phyloP scores from a whole-genome alignment of 2,113 vertebrate genomes.

The Butorides virescens region DNA sequence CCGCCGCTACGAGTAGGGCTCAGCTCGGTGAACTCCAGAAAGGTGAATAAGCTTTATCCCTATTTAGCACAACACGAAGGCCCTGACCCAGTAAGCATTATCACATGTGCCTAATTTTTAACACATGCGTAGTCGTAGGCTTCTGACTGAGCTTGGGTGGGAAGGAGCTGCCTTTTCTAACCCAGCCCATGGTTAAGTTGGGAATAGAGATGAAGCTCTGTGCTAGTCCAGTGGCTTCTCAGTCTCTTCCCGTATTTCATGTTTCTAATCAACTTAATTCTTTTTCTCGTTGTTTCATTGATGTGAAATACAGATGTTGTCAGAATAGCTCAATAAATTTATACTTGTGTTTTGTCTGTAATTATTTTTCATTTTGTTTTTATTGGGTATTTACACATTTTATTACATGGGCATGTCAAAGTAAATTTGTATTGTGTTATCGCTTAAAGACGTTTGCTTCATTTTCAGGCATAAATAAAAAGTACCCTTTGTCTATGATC shows the following conservation, averaged over 20 bases:
- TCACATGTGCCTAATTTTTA: not conserved
- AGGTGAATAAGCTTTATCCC: not conserved
- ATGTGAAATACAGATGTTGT: not conserved
- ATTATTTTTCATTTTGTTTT: constrained; percentile 46
- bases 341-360: constrained; percentile 17
- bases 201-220: not conserved
- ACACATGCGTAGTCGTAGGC: not conserved
- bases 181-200: not conserved
- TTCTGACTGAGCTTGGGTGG: not conserved
- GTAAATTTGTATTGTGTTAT: not conserved
- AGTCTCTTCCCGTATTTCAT: not conserved
- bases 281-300: not conserved
- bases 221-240: not conserved
- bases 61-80: not conserved
- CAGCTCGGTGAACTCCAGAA: not conserved
- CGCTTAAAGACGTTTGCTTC: constrained; percentile 1
- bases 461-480: constrained; percentile 31
- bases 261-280: not conserved
- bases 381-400: constrained; percentile 1
- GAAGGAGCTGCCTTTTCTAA: not conserved
- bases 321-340: constrained; percentile 31
- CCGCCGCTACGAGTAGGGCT: fast-evolving
- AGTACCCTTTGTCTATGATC: not conserved
- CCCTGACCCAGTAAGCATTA: not conserved
- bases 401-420: not conserved